A percentile compares a stretch with the other conserved stretches of the same genome.
Conservation (phyloP, 2,113 vertebrate species). For the Engraulis encrasicolus region DNA sequence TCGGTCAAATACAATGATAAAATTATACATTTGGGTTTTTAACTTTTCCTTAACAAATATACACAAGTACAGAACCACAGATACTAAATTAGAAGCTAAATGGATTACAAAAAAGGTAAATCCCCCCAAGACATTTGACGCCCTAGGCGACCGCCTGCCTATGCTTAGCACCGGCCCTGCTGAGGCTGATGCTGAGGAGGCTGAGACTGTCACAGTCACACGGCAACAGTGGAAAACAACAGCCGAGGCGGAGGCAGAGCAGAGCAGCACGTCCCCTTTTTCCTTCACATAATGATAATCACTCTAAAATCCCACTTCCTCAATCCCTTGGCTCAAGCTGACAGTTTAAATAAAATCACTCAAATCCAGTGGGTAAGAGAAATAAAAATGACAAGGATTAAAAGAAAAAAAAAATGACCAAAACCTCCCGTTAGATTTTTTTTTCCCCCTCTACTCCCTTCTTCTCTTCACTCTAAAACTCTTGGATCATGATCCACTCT, state of each 20-base stretch:
- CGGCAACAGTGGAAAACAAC: not conserved
- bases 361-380: conserved; percentile 89
- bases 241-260: not conserved
- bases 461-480: conserved; percentile 78
- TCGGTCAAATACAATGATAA: no score
- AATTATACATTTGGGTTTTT: no score
- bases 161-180: no score
- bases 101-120: no score
- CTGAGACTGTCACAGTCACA: not conserved
- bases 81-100: no score
- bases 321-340: conserved; percentile 89
- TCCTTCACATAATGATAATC: conserved; percentile 84
- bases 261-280: conserved; percentile 57
- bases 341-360: conserved; percentile 93
- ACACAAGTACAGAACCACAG: no score
- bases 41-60: no score
- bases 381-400: conserved; percentile 94
- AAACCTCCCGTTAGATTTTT: conserved; percentile 79
- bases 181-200: no score
- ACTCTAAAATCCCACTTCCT: conserved; percentile 88
- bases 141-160: no score
- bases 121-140: no score
- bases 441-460: conserved; percentile 12
- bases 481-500: conserved; percentile 86
- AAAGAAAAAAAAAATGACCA: conserved; percentile 64